Conservation (phyloP, 1,140 invertebrate genomes). For the Drosophila pachea region DNA sequence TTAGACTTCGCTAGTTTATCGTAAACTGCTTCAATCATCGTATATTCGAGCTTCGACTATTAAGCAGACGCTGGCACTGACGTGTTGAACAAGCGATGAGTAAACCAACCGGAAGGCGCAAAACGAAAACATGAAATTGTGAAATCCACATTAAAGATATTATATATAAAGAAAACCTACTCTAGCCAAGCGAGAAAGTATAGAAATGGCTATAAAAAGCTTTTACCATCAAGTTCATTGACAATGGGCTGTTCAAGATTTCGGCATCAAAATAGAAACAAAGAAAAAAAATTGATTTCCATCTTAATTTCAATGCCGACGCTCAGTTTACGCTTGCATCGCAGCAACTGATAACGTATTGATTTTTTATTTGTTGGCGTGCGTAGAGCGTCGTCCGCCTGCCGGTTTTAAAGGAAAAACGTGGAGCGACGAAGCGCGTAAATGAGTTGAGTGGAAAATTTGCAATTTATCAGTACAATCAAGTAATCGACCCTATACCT, state of each 20-base stretch:
- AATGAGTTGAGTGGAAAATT: constrained; percentile 25
- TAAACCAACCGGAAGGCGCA: constrained; percentile 21
- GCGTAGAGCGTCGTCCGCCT: not conserved
- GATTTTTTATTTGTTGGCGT: constrained; percentile 39
- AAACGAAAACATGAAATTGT: constrained; percentile 27
- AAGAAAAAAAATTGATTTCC: constrained; percentile 16
- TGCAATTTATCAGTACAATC: constrained; percentile 30
- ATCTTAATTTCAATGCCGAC: constrained; percentile 3
- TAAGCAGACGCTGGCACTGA: constrained; percentile 15
- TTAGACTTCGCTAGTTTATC: constrained; percentile 30
- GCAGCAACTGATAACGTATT: constrained; percentile 61
- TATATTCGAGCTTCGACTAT: constrained; percentile 16
- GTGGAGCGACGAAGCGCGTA: constrained; percentile 10
- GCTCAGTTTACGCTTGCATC: not conserved
- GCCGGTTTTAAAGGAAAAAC: constrained; percentile 17
- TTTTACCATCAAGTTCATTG: constrained; percentile 35
- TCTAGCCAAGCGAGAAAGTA: constrained; percentile 29
- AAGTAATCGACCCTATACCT: not conserved
- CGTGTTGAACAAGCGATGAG: constrained; percentile 34
- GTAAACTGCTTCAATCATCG: constrained; percentile 26
- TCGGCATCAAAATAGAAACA: constrained; percentile 20
- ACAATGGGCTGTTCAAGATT: constrained; percentile 22
- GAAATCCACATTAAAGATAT: constrained; percentile 27
- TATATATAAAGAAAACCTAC: constrained; percentile 10
- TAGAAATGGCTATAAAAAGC: constrained; percentile 25